These are phyloP conservation scores for Amazona guildingii DNA, from an alignment of 2,113 vertebrate species.

Conservation along the genomic window DNA sequence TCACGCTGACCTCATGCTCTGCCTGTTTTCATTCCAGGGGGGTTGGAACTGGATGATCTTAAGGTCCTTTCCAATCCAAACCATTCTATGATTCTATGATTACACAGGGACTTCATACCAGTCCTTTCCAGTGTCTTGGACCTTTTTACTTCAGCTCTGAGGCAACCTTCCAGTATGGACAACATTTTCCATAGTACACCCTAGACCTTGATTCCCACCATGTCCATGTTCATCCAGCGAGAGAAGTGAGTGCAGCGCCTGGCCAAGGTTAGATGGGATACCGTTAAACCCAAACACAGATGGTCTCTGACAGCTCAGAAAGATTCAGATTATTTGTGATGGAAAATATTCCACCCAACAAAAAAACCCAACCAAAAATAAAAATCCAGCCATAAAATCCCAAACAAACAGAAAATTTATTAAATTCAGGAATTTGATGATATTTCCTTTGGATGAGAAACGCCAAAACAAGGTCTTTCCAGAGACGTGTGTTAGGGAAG, in stretches of 20 bases:
- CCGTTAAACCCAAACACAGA: background rate
- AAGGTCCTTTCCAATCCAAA: background rate
- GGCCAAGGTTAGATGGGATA: background rate
- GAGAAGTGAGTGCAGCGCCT: background rate
- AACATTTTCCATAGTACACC: background rate
- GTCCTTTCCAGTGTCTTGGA: background rate
- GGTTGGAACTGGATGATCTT: background rate
- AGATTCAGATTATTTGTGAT: background rate
- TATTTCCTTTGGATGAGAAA: conserved; percentile 43
- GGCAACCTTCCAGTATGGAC: background rate
- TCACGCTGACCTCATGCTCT: background rate
- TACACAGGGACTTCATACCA: background rate
- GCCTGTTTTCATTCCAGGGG: background rate
- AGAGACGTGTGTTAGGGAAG: background rate
- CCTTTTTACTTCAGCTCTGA: background rate
- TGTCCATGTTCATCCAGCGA: background rate
- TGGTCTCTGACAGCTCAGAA: background rate
- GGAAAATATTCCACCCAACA: background rate
- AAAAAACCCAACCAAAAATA: background rate
- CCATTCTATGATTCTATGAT: background rate
- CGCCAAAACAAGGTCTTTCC: background rate
- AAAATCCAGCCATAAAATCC: background rate
- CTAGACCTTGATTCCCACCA: background rate
- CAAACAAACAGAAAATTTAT: background rate
- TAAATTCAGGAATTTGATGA: conserved; percentile 13